A percentile compares a stretch with the other conserved stretches of the same genome.
phyloP scores from a whole-genome alignment of 2,797 vertebrate genomes.

The Amblyopsis hoosieri region DNA sequence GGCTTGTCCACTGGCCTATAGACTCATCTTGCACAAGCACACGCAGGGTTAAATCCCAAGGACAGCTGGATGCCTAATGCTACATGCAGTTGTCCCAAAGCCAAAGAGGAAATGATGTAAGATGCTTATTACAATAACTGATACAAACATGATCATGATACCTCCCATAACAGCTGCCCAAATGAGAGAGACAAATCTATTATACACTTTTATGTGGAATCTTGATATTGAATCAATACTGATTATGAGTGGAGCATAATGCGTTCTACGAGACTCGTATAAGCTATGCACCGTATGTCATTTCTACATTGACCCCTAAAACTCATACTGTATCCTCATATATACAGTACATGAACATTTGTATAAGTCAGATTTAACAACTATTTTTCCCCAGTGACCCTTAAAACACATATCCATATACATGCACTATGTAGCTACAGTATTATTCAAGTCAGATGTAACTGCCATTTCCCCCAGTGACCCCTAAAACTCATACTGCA shows the following conservation, averaged over 20 bases:
- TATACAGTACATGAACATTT: no score
- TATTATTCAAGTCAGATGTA: no score
- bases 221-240: conserved; percentile 48
- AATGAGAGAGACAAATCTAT: conserved; percentile 25
- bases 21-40: conserved; percentile 38
- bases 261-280: background rate
- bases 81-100: conserved; percentile 34
- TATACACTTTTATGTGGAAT: conserved; percentile 34
- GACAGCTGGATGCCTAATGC: conserved; percentile 13
- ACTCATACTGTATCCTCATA: no score
- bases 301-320: no score
- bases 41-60: conserved; percentile 27
- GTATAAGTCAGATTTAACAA: conserved; percentile 31
- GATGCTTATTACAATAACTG: conserved; percentile 31
- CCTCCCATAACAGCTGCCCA: conserved; percentile 37
- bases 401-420: no score
- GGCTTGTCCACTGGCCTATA: conserved; percentile 53
- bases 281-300: no score
- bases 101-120: conserved; percentile 29
- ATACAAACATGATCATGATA: conserved; percentile 39
- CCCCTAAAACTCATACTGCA: no score
- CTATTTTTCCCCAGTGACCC: conserved; percentile 33
- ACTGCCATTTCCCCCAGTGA: no score
- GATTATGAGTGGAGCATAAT: conserved; percentile 47
- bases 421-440: no score